Evolutionary conservation across 2,888 invertebrate species (phyloP).

Genomic region (Timandra comae): DNA sequence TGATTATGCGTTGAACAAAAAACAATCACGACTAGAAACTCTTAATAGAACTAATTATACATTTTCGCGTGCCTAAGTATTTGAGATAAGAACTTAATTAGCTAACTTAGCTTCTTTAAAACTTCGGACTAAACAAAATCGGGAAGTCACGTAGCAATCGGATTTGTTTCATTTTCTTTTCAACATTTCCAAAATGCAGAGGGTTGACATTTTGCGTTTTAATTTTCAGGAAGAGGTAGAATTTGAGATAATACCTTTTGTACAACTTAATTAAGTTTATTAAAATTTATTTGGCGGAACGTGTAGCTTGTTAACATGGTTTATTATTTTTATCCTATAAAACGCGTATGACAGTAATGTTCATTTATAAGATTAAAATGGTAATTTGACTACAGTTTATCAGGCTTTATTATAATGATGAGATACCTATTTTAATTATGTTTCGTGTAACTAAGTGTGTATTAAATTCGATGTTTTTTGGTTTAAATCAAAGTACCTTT

Average conservation of each 20-base stretch:
- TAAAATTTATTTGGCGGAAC: conserved; percentile 66
- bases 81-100: conserved; percentile 9
- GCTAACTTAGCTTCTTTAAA: conserved; percentile 11
- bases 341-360: no score
- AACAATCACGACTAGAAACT: no score
- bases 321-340: conserved; percentile 1
- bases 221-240: conserved; percentile 51
- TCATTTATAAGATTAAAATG: no score
- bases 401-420: no score
- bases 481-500: no score
- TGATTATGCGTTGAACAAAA: no score
- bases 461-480: no score
- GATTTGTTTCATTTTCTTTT: conserved; percentile 48
- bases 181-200: conserved; percentile 37
- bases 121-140: conserved; percentile 21
- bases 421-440: no score
- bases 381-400: no score
- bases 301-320: conserved; percentile 28
- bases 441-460: no score
- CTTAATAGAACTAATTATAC: no score
- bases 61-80: no score
- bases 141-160: conserved; percentile 48
- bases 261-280: conserved; percentile 71
- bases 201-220: conserved; percentile 47
- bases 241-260: conserved; percentile 64